These are phyloP conservation scores for Nesoenas mayeri DNA, from an alignment of 2,113 vertebrate genomes.

Conservation along the genomic window DNA sequence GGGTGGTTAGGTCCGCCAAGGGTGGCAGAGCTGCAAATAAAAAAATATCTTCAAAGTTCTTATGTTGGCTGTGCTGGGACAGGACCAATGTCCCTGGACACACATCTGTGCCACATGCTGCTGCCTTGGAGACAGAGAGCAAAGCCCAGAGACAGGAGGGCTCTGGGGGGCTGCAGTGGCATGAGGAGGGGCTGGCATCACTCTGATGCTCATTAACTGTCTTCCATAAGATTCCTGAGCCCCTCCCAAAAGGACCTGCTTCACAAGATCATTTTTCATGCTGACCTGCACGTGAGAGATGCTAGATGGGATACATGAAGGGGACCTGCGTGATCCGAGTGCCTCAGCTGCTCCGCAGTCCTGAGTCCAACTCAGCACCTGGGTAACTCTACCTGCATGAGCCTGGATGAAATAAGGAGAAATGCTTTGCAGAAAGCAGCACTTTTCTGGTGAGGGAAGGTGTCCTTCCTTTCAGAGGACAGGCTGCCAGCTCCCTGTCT, in stretches of 20 bases:
- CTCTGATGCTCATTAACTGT: background rate
- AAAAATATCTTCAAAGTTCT: background rate
- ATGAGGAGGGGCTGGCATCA: accelerated
- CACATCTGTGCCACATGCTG: background rate
- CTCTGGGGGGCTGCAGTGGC: background rate
- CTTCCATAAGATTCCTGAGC: background rate
- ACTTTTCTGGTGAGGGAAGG: background rate
- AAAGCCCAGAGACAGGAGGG: background rate
- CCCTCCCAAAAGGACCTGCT: background rate
- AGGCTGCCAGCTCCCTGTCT: background rate
- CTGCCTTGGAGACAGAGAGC: background rate
- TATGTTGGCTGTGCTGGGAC: background rate
- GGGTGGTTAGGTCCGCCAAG: background rate
- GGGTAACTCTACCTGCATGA: background rate
- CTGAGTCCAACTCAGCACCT: accelerated
- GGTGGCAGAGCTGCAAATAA: background rate
- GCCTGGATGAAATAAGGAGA: background rate
- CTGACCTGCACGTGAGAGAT: accelerated
- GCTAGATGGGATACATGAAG: background rate
- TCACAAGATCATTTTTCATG: background rate
- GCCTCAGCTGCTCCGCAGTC: background rate
- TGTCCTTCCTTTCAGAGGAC: background rate
- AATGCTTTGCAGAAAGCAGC: background rate
- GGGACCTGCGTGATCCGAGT: accelerated
- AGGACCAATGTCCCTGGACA: accelerated